Conservation (phyloP, 2,888 invertebrate genomes). For the Aporophyla nigra region DNA sequence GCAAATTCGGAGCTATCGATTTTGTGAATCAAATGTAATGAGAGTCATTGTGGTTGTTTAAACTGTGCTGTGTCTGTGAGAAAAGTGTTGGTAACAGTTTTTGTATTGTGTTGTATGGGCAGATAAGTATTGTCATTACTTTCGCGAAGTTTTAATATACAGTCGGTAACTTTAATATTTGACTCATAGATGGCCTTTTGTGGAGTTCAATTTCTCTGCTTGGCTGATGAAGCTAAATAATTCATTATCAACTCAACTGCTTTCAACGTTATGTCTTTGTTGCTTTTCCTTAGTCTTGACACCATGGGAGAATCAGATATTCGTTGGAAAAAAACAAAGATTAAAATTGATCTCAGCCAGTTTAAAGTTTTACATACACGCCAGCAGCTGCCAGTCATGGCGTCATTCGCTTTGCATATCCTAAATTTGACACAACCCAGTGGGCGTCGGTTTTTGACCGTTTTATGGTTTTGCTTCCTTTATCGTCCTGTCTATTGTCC, state of each 20-base stretch:
- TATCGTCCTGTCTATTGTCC: constrained; percentile 69
- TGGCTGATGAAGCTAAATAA: neutral
- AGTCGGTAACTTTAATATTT: constrained; percentile 14
- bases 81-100: constrained; percentile 43
- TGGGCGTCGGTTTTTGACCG: constrained; percentile 72
- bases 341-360: constrained; percentile 10
- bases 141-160: constrained; percentile 24
- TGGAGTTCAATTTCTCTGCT: constrained; percentile 4
- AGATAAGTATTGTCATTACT: constrained; percentile 37
- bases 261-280: neutral
- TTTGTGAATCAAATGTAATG: constrained; percentile 63
- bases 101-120: constrained; percentile 30
- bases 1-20: constrained; percentile 66
- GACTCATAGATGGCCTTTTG: constrained; percentile 1
- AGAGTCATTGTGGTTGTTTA: constrained; percentile 49
- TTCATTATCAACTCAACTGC: neutral
- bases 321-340: neutral
- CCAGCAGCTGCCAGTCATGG: constrained; percentile 35
- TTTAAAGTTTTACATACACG: constrained; percentile 5
- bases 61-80: constrained; percentile 42
- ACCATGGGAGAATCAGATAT: neutral
- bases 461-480: constrained; percentile 75
- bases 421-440: constrained; percentile 66
- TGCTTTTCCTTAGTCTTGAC: neutral
- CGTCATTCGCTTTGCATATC: constrained; percentile 58